Conservation (phyloP, 2,113 vertebrate species). For the Muscicapa adusta region DNA sequence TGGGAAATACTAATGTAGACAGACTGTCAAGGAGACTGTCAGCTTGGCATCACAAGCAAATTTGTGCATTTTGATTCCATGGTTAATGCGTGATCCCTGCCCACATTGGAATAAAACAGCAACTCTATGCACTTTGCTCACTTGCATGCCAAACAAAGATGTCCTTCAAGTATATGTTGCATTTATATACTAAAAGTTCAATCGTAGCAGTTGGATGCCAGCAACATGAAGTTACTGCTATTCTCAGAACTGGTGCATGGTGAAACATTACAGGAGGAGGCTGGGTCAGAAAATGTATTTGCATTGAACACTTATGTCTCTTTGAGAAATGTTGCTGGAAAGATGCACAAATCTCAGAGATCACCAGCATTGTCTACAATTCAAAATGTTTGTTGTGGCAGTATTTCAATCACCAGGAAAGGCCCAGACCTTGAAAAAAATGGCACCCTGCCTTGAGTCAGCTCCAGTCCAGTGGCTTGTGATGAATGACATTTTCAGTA, state of each 20-base stretch:
- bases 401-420: neutral
- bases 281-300: neutral
- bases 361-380: neutral
- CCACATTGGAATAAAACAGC: neutral
- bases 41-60: accelerated
- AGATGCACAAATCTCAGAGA: neutral
- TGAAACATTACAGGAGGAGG: neutral
- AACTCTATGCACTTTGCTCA: neutral
- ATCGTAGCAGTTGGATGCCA: neutral
- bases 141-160: accelerated
- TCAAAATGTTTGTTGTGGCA: neutral
- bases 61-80: neutral
- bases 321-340: neutral
- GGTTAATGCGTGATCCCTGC: neutral
- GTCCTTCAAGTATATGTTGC: neutral
- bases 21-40: neutral
- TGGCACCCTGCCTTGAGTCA: neutral
- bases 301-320: neutral
- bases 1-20: accelerated
- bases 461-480: neutral
- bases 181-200: neutral
- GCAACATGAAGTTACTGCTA: neutral
- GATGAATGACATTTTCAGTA: neutral
- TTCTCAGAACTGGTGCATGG: neutral
- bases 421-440: neutral